Conservation (phyloP, 2,113 vertebrate species). For the Heterocephalus glaber region DNA sequence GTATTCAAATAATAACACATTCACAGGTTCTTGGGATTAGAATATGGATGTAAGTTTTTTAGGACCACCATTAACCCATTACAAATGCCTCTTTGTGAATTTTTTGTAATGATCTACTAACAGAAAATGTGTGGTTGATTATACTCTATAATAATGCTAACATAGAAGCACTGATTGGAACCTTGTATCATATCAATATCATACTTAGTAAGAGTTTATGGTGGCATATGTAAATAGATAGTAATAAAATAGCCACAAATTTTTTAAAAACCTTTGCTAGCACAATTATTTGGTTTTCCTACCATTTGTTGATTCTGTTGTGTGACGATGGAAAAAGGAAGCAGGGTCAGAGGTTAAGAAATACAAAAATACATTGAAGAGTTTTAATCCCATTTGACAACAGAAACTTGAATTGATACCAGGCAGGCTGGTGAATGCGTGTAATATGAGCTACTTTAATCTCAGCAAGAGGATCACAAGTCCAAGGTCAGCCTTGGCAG, state of each 20-base stretch:
- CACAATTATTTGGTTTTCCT: not conserved
- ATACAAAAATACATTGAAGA: not conserved
- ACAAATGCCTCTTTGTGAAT: not conserved
- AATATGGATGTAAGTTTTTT: not conserved
- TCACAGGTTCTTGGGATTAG: not conserved
- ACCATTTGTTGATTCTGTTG: not conserved
- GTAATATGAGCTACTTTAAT: not conserved
- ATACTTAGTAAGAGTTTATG: not conserved
- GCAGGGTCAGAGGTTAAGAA: not conserved
- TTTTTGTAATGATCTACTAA: not conserved
- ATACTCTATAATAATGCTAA: not conserved
- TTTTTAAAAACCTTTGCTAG: not conserved
- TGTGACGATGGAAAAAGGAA: not conserved
- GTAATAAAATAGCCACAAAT: not conserved
- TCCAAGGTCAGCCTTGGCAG: not conserved
- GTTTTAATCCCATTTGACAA: not conserved
- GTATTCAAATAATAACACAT: slow-evolving; percentile 22
- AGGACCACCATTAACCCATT: not conserved
- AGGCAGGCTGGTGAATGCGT: not conserved
- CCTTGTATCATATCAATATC: not conserved
- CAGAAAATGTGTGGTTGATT: not conserved
- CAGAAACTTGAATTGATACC: not conserved
- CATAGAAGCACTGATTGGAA: not conserved
- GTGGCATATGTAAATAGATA: not conserved
- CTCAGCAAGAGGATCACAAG: not conserved